Conservation (phyloP, 2,888 invertebrate species). For the Liopterus haemorrhoidalis region DNA sequence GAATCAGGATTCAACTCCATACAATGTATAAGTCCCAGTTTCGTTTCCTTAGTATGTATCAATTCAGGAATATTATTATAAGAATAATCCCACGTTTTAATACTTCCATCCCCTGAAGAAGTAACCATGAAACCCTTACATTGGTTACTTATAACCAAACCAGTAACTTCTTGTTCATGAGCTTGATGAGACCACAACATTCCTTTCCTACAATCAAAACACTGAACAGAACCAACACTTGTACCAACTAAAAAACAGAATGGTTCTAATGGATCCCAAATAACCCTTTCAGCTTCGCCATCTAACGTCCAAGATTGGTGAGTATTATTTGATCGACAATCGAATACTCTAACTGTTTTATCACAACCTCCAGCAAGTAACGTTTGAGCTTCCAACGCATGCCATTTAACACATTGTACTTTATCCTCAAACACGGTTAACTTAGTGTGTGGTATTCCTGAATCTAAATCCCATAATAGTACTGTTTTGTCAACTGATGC, state of each 20-base stretch:
- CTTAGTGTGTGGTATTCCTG: slow-evolving; percentile 67
- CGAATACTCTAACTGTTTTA: slow-evolving; percentile 69
- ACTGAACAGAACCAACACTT: slow-evolving; percentile 61
- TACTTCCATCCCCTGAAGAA: slow-evolving; percentile 69
- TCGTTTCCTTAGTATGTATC: slow-evolving; percentile 51
- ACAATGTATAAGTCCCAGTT: slow-evolving; percentile 68
- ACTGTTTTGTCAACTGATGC: slow-evolving; percentile 86
- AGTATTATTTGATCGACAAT: slow-evolving; percentile 61
- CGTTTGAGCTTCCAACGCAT: slow-evolving; percentile 74
- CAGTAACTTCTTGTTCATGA: slow-evolving; percentile 81
- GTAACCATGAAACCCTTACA: slow-evolving; percentile 74
- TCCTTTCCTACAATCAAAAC: slow-evolving; percentile 64
- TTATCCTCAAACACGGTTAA: slow-evolving; percentile 72
- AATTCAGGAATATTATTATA: slow-evolving; percentile 42
- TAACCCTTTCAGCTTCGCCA: slow-evolving; percentile 79
- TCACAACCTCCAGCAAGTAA: slow-evolving; percentile 81
- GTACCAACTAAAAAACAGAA: slow-evolving; percentile 69
- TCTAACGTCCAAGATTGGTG: slow-evolving; percentile 65
- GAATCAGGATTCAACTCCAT: slow-evolving; percentile 73
- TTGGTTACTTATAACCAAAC: slow-evolving; percentile 64
- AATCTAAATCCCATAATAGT: slow-evolving; percentile 87
- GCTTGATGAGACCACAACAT: slow-evolving; percentile 68
- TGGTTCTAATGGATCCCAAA: slow-evolving; percentile 77
- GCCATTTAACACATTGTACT: slow-evolving; percentile 78
- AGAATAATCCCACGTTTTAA: slow-evolving; percentile 79